These are phyloP conservation scores for Drosophila pectinifera DNA, from an alignment of 1,140 invertebrate species.

Conservation along the genomic window DNA sequence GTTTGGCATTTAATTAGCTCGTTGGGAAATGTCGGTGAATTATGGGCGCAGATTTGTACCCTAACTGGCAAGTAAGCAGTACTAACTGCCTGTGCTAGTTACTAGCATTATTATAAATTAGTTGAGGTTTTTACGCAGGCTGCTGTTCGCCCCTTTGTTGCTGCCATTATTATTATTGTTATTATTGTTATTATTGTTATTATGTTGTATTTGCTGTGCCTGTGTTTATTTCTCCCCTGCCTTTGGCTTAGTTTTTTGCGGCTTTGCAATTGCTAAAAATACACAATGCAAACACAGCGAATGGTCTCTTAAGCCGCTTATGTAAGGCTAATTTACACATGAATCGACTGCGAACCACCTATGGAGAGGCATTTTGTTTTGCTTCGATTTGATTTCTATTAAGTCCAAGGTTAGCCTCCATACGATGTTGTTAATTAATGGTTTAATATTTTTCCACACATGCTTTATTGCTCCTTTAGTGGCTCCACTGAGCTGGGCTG, in stretches of 20 bases:
- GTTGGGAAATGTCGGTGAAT: conserved; percentile 62
- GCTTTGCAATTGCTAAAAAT: conserved; percentile 83
- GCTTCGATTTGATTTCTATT: conserved; percentile 79
- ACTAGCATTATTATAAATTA: conserved; percentile 68
- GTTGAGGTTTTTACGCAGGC: conserved; percentile 63
- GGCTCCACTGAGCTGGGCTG: conserved; percentile 14
- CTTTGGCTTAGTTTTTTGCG: conserved; percentile 19
- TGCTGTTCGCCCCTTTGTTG: conserved; percentile 29
- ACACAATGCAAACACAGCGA: conserved; percentile 45
- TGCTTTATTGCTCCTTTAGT: conserved; percentile 19
- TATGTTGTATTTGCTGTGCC: conserved; percentile 18
- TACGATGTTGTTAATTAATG: conserved; percentile 74
- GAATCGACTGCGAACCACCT: conserved; percentile 68
- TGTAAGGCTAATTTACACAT: conserved; percentile 83
- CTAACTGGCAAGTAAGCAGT: neutral
- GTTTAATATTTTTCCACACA: conserved; percentile 67
- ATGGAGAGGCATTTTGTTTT: conserved; percentile 60
- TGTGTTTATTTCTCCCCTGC: conserved; percentile 26
- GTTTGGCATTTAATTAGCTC: conserved; percentile 71
- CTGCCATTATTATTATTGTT: conserved; percentile 17
- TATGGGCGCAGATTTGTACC: conserved; percentile 14
- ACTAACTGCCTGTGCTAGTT: conserved; percentile 25
- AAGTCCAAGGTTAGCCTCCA: conserved; percentile 77
- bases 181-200: conserved; percentile 29
- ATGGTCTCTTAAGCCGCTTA: conserved; percentile 67